A percentile compares a stretch with the other conserved stretches of the same genome.
Conservation (phyloP, 2,113 vertebrate genomes). For the Spea bombifrons region DNA sequence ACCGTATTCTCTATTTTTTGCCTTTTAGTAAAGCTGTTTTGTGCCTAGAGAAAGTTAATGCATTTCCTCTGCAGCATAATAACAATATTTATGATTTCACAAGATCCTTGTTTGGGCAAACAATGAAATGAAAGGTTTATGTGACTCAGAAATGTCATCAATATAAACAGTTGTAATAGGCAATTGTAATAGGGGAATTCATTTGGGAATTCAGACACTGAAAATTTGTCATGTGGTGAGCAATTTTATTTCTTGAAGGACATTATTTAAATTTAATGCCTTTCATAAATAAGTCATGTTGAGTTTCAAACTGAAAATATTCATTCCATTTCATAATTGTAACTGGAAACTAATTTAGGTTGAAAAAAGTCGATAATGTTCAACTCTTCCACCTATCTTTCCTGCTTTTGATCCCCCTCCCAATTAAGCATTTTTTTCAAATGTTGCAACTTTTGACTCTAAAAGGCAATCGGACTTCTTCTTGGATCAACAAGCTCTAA, state of each 20-base stretch:
- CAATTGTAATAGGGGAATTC: slow-evolving; percentile 5
- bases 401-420: no score
- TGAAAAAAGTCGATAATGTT: no score
- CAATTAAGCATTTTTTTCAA: no score
- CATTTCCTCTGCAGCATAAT: no score
- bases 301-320: not conserved
- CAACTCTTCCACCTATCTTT: no score
- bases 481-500: no score
- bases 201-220: not conserved
- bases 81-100: not conserved
- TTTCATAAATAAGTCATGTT: slow-evolving; percentile 27
- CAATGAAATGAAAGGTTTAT: not conserved
- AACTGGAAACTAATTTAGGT: not conserved
- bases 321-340: slow-evolving; percentile 1
- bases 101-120: not conserved
- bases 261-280: slow-evolving; percentile 32
- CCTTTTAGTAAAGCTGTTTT: no score
- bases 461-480: no score
- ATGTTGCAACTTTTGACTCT: no score
- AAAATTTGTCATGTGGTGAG: not conserved
- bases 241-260: slow-evolving; percentile 27
- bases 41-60: no score
- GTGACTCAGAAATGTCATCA: not conserved
- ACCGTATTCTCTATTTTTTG: no score
- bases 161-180: not conserved